Evolutionary conservation across 2,113 vertebrate genomes (phyloP), one percentile per base, ranked within the genome.

Genomic region (Verasper variegatus): DNA sequence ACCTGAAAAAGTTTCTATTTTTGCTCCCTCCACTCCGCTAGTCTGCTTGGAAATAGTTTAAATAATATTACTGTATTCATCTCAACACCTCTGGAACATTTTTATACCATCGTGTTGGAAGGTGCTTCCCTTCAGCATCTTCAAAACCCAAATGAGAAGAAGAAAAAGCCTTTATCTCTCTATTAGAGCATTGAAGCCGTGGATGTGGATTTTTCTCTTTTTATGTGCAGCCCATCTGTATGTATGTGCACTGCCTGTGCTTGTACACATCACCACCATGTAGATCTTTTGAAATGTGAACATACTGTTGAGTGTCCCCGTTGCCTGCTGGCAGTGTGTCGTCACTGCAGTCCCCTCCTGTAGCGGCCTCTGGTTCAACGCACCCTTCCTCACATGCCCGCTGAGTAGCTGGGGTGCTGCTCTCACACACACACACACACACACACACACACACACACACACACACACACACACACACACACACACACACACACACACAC

Each of bases 271-370:
- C 55, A 47, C n/a, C 31, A 15, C 5, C 20, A 15, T 54, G 9
- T 5, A 68, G 20, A 76, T 64, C 49, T 55, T 51, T 67, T 58
- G 4, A 49, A 24, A 58, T 62, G 42, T 74, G 3, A 71, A 90
- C 93, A 17, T 93, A 94, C 93, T 88, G 90, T 77, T 91, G 90
- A 68, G 74, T n/a, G 67, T 89, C 83, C 21, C 82, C 88, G 40
- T 89, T 91, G 21, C 74, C 83, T 23, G 77, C 83, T 68, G 90
- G 86, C 21, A 90, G 83, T n/a, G 87, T 91, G 70, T 91, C 86
- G 5, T 91, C 89, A 62, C 71, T 85, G 79, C 88, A 88, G 81
- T 91, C 85, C 0, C 81, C 86, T 81, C 84, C 85, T 26, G 85
- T 91, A 23, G 88, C 71, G 26, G 84, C 81, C 61, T 94, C 87